phyloP scores from a whole-genome alignment of 1,140 invertebrate species.

The Lordiphosa stackelbergi region DNA sequence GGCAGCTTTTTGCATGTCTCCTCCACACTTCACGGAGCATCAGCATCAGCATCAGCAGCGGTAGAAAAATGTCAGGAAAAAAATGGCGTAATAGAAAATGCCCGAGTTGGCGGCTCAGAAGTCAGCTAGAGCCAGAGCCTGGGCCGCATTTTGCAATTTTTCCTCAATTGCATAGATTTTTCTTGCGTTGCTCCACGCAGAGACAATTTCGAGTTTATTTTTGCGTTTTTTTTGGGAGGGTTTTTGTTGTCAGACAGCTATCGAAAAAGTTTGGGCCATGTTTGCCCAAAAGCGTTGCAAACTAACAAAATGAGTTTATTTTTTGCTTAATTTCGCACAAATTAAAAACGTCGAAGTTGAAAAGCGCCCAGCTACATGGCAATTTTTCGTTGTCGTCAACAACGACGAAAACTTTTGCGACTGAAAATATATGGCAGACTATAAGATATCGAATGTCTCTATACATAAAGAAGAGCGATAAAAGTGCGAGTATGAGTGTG shows the following conservation, averaged over 20 bases:
- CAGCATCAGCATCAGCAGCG: slow-evolving; percentile 3
- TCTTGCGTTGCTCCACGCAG: slow-evolving; percentile 17
- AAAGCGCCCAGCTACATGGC: slow-evolving; percentile 25
- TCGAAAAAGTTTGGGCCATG: slow-evolving; percentile 68
- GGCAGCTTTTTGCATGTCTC: slow-evolving; percentile 34
- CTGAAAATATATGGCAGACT: slow-evolving; percentile 20
- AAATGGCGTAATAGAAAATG: slow-evolving; percentile 36
- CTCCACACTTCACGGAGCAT: background rate
- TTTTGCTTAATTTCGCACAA: slow-evolving; percentile 75
- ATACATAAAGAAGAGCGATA: slow-evolving; percentile 6
- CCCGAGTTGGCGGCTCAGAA: slow-evolving; percentile 19
- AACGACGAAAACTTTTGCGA: slow-evolving; percentile 39
- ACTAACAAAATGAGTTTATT: slow-evolving; percentile 71
- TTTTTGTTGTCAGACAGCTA: slow-evolving; percentile 57
- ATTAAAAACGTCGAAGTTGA: slow-evolving; percentile 60
- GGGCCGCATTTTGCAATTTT: slow-evolving; percentile 45
- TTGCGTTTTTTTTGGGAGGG: slow-evolving; percentile 30
- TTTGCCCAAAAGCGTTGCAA: slow-evolving; percentile 47
- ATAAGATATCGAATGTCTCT: slow-evolving; percentile 34
- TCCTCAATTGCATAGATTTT: slow-evolving; percentile 54
- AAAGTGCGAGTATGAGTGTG: too few relatives aligned
- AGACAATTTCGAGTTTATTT: slow-evolving; percentile 50
- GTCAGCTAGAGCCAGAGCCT: background rate
- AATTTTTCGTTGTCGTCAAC: slow-evolving; percentile 40
- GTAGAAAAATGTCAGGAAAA: slow-evolving; percentile 9